Evolutionary conservation across 1,140 invertebrate species (phyloP).

Genomic region (Uloborus diversus): DNA sequence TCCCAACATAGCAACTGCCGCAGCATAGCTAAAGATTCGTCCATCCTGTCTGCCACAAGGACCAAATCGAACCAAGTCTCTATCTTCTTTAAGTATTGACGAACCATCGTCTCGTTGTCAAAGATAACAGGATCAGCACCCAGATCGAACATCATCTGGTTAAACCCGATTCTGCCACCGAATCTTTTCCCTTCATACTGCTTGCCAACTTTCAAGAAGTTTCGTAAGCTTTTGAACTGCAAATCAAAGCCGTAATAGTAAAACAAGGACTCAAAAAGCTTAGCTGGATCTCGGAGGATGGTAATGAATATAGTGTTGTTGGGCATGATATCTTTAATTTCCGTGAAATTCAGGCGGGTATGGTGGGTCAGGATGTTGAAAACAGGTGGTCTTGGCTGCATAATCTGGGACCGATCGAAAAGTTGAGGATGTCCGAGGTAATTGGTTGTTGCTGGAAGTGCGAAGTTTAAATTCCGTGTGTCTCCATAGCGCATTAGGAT

Average conservation of each 20-base stretch:
- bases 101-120: constrained; percentile 40
- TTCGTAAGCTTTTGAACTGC: constrained; percentile 34
- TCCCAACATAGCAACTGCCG: constrained; percentile 60
- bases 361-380: constrained; percentile 62
- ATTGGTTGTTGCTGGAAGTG: constrained; percentile 64
- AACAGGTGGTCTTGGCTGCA: constrained; percentile 15
- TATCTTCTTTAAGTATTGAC: constrained; percentile 50
- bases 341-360: constrained; percentile 58
- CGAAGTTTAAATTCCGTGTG: constrained; percentile 64
- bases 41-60: constrained; percentile 60
- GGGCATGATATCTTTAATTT: constrained; percentile 60
- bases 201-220: neutral
- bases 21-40: constrained; percentile 61
- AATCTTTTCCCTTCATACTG: constrained; percentile 3
- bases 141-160: constrained; percentile 63
- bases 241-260: constrained; percentile 60
- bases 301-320: constrained; percentile 61
- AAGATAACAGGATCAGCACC: constrained; percentile 56
- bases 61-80: constrained; percentile 61
- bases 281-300: constrained; percentile 61
- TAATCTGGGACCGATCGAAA: constrained; percentile 59
- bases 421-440: constrained; percentile 63
- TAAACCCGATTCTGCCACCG: constrained; percentile 57
- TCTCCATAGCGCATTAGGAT: constrained; percentile 66
- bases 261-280: constrained; percentile 62